Evolutionary conservation across 2,888 invertebrate genomes (phyloP).

Genomic region (Pharmacophagus antenor): DNA sequence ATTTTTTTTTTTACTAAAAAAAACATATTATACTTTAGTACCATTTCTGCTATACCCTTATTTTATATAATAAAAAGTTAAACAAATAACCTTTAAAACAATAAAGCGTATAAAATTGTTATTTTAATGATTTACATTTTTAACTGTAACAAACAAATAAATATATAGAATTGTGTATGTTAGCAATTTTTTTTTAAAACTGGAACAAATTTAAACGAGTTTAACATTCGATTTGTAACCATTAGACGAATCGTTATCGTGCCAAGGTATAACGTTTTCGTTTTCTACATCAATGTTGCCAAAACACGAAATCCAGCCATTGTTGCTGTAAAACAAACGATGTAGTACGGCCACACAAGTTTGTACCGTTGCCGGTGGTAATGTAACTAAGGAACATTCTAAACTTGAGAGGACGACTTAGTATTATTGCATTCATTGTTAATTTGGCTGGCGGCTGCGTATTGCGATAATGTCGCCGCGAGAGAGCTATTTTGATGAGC

Average conservation of each 20-base stretch:
- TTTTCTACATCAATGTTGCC: constrained; percentile 18
- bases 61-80: too few species aligned
- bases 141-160: too few species aligned
- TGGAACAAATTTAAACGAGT: background rate
- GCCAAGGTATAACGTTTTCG: constrained; percentile 4
- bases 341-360: background rate
- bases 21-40: too few species aligned
- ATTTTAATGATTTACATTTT: too few species aligned
- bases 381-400: background rate
- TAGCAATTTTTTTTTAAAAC: too few species aligned
- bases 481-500: too few species aligned
- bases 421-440: too few species aligned
- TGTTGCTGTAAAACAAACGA: constrained; percentile 14
- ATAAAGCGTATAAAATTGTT: too few species aligned
- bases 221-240: background rate
- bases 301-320: constrained; percentile 18
- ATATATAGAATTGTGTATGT: too few species aligned
- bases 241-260: background rate
- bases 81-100: too few species aligned
- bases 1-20: too few species aligned
- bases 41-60: too few species aligned
- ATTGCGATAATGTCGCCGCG: background rate
- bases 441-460: background rate
- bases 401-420: background rate
- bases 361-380: background rate